A percentile compares a stretch with the other conserved stretches of the same genome.
Evolutionary conservation across 2,888 invertebrate genomes (phyloP).

Genomic region (Torymus texanus): DNA sequence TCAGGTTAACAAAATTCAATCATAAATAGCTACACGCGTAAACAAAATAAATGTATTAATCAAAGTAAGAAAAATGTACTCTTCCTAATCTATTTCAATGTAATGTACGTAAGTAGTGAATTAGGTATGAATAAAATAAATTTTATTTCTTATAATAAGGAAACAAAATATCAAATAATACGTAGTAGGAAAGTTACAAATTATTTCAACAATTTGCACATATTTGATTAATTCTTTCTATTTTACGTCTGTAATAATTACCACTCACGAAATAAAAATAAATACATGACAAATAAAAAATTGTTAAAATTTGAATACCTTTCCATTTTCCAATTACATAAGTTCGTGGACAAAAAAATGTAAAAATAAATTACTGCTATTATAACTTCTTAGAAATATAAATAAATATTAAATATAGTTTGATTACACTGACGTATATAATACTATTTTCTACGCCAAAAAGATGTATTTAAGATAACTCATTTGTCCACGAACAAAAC

Average conservation of each 20-base stretch:
- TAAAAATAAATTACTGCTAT: neutral
- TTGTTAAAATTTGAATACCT: slow-evolving; percentile 25
- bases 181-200: slow-evolving; percentile 7
- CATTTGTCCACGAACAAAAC: slow-evolving; percentile 34
- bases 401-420: slow-evolving; percentile 10
- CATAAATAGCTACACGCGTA: slow-evolving; percentile 36
- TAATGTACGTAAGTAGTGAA: slow-evolving; percentile 41
- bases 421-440: neutral
- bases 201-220: slow-evolving; percentile 24
- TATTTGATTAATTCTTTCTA: slow-evolving; percentile 42
- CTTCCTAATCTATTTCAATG: slow-evolving; percentile 33
- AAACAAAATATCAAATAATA: slow-evolving; percentile 27
- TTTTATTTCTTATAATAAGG: slow-evolving; percentile 15
- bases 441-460: too few species aligned
- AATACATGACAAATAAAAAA: slow-evolving; percentile 8
- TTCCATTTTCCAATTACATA: slow-evolving; percentile 26
- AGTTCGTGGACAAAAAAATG: slow-evolving; percentile 22
- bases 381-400: slow-evolving; percentile 11
- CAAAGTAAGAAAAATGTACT: slow-evolving; percentile 40
- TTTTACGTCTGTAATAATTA: slow-evolving; percentile 42
- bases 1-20: slow-evolving; percentile 34
- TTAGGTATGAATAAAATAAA: slow-evolving; percentile 14
- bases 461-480: neutral
- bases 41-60: slow-evolving; percentile 19
- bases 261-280: slow-evolving; percentile 36